Conservation (phyloP, 1,140 invertebrate species). For the Euura lappo region DNA sequence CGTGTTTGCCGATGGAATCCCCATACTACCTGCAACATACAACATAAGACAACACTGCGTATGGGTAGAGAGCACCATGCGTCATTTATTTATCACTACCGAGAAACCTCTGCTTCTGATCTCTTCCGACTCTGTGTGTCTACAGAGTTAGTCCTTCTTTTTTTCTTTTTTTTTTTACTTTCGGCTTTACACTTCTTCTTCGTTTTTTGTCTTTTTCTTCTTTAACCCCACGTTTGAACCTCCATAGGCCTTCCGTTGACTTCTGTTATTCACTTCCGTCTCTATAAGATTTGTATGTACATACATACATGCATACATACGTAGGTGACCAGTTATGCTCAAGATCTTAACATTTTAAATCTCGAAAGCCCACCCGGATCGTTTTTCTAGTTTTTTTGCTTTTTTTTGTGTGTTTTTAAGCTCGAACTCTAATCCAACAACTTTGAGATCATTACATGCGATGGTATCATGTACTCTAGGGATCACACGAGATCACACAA, state of each 20-base stretch:
- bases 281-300: too few relatives aligned
- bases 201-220: too few relatives aligned
- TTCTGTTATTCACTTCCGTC: not conserved
- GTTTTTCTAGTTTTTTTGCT: not conserved
- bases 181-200: not conserved
- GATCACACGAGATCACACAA: too few relatives aligned
- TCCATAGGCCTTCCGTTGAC: not conserved
- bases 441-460: not conserved
- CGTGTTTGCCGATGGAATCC: too few relatives aligned
- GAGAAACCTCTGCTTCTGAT: not conserved
- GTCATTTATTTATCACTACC: conserved; percentile 3
- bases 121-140: not conserved
- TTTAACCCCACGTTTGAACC: too few relatives aligned
- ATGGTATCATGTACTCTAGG: too few relatives aligned
- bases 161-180: not conserved
- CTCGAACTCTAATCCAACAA: not conserved
- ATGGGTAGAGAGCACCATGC: not conserved
- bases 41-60: too few relatives aligned
- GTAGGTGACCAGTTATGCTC: not conserved
- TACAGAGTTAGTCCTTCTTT: not conserved
- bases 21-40: too few relatives aligned
- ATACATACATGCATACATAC: not conserved
- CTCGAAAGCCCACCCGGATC: not conserved
- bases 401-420: not conserved
- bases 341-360: not conserved